phyloP scores from a whole-genome alignment of 2,888 invertebrate genomes.

The Drosophila flavopinicola region DNA sequence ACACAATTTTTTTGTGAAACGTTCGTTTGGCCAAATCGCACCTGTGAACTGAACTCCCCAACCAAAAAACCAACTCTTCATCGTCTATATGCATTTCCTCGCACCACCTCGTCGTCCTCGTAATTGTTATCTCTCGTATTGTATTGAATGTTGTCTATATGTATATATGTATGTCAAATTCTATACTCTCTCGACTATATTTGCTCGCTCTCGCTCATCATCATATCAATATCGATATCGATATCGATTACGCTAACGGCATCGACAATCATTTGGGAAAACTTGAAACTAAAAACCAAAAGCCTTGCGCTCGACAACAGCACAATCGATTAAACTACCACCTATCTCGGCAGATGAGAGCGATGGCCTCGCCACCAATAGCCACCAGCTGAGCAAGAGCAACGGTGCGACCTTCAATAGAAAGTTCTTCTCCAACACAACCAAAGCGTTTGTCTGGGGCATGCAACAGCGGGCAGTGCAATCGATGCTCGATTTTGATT shows the following conservation, averaged over 20 bases:
- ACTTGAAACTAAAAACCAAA: constrained; percentile 42
- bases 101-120: constrained; percentile 53
- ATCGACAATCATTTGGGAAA: constrained; percentile 61
- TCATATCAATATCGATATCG: constrained; percentile 46
- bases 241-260: constrained; percentile 55
- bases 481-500: constrained; percentile 85
- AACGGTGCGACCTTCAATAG: constrained; percentile 72
- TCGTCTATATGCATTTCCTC: constrained; percentile 46
- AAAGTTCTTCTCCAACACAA: constrained; percentile 91
- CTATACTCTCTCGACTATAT: constrained; percentile 60
- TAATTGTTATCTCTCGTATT: constrained; percentile 16
- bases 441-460: constrained; percentile 98
- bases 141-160: constrained; percentile 58
- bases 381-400: constrained; percentile 59
- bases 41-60: constrained; percentile 46
- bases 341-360: constrained; percentile 84
- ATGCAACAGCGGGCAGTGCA: constrained; percentile 99
- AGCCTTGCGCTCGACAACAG: constrained; percentile 83
- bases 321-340: constrained; percentile 85
- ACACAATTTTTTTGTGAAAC: constrained; percentile 49
- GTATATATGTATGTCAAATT: constrained; percentile 55
- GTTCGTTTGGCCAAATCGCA: constrained; percentile 69
- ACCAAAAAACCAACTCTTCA: constrained; percentile 31
- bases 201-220: constrained; percentile 62
- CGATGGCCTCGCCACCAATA: constrained; percentile 63